Evolutionary conservation across 2,113 vertebrate genomes (phyloP).

Genomic region (Gasterosteus nipponicus): DNA sequence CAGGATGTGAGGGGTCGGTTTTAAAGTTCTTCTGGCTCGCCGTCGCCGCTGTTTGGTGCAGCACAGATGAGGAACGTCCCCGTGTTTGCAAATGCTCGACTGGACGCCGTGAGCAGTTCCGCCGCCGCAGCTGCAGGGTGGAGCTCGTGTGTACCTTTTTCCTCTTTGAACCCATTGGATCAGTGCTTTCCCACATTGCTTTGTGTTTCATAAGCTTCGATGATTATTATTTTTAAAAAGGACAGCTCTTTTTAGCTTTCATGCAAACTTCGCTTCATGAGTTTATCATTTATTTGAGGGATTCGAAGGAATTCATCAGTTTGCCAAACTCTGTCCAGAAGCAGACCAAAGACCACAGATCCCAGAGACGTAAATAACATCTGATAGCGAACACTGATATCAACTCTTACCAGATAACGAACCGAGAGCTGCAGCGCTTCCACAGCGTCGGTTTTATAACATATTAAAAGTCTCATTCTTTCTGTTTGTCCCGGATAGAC

Average conservation of each 20-base stretch:
- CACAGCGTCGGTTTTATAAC: constrained; percentile 28
- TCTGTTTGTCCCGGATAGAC: constrained; percentile 12
- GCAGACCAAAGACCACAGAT: constrained; percentile 45
- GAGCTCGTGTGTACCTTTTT: constrained; percentile 9
- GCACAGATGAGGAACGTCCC: constrained; percentile 63
- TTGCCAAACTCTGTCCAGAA: constrained; percentile 44
- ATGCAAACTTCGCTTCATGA: constrained; percentile 6
- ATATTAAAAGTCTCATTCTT: constrained; percentile 4
- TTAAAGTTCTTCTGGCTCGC: constrained; percentile 34
- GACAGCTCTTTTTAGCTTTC: background rate
- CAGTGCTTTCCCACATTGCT: constrained; percentile 3
- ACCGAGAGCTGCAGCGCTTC: constrained; percentile 23
- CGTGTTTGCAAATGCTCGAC: constrained; percentile 45
- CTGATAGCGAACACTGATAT: constrained; percentile 10
- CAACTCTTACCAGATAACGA: constrained; percentile 51
- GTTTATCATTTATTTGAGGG: constrained; percentile 46
- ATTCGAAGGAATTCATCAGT: constrained; percentile 48
- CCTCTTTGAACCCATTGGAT: background rate
- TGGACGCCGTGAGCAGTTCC: constrained; percentile 23
- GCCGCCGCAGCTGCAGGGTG: constrained; percentile 61
- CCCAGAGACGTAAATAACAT: constrained; percentile 48
- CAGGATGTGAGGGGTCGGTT: constrained; percentile 7
- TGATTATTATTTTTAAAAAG: background rate
- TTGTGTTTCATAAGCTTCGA: constrained; percentile 6
- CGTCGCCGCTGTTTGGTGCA: background rate